Base-by-base conservation (phyloP, 2,888 invertebrate genomes). In the Oscheius sp. region DNA sequence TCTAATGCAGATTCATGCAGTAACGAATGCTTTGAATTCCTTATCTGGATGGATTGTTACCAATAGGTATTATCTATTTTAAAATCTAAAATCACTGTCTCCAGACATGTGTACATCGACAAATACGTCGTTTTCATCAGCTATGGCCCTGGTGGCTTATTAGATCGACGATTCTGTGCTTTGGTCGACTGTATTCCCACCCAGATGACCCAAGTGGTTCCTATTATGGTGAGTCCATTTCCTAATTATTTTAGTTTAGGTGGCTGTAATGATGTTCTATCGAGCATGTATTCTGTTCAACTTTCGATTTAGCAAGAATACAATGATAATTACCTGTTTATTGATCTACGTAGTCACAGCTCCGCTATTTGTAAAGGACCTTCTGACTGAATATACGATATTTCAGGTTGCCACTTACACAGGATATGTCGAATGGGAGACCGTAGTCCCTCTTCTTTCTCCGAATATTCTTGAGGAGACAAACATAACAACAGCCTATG, bases 221-320 rank as follows among this genome's bases (percentile, higher is more conserved):
- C 41, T 4, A 41, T 41, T 20, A 41, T 41, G 41, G 12, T n/a
- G n/a, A n/a, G n/a, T n/a, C n/a, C n/a, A n/a, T n/a, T n/a, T n/a
- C n/a, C n/a, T n/a, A n/a, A n/a, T n/a, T n/a, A n/a, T n/a, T n/a
- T n/a, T n/a, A n/a, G n/a, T n/a, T n/a, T n/a, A n/a, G n/a, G n/a
- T 41, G 0, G 41, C 41, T 20, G n/a, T 50, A 30, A 50, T 50
- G 50, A 50, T 50, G 50, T 2, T 26, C 28, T 50, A 24, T n/a
- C 50, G 50, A 3, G 24, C 26, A n/a, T 17, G 26, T 9, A 50
- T 50, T 30, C 50, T 50, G 12, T 50, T 50, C 50, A 30, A 50
- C 50, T 26, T 12, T 17, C 24, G 30, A 17, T 50, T 50, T n/a
- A 50, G 30, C 3, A 50, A n/a, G 6, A 8, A 12, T 2, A 50